Percentiles rank a stretch among this genome's conserved stretches.
These are phyloP conservation scores for Drosophila mimica DNA, from an alignment of 2,888 invertebrate genomes.

Conservation along the genomic window DNA sequence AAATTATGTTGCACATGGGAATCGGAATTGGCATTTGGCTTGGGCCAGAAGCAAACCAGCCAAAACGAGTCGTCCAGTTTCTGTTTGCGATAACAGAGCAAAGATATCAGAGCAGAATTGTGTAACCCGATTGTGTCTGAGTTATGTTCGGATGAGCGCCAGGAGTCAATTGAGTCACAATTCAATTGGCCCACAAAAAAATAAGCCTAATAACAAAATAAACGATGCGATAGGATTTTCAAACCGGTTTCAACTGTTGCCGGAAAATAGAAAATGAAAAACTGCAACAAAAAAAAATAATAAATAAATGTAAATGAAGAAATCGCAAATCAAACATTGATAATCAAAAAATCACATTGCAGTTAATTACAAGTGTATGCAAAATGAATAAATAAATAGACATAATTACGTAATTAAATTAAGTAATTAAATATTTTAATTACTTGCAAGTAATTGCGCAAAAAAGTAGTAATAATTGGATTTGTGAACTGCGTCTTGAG, in stretches of 20 bases:
- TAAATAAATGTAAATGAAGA: not conserved
- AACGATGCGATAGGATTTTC: not conserved
- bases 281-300: not conserved
- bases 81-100: slow-evolving; percentile 35
- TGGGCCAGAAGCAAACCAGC: slow-evolving; percentile 4
- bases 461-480: not conserved
- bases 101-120: slow-evolving; percentile 13
- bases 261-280: not conserved
- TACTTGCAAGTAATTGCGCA: not conserved
- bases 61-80: slow-evolving; percentile 17
- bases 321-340: not conserved
- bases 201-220: not conserved
- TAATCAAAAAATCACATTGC: not conserved
- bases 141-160: slow-evolving; percentile 23
- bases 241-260: not conserved
- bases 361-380: not conserved
- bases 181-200: slow-evolving; percentile 30
- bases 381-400: too few relatives aligned
- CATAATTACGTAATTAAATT: not conserved
- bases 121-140: slow-evolving; percentile 12
- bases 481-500: not conserved
- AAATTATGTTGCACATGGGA: slow-evolving; percentile 74
- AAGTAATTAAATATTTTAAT: slow-evolving; percentile 2
- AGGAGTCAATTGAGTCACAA: slow-evolving; percentile 18
- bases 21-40: slow-evolving; percentile 48